phyloP scores from a whole-genome alignment of 2,888 invertebrate species.

The Andrena minutula region DNA sequence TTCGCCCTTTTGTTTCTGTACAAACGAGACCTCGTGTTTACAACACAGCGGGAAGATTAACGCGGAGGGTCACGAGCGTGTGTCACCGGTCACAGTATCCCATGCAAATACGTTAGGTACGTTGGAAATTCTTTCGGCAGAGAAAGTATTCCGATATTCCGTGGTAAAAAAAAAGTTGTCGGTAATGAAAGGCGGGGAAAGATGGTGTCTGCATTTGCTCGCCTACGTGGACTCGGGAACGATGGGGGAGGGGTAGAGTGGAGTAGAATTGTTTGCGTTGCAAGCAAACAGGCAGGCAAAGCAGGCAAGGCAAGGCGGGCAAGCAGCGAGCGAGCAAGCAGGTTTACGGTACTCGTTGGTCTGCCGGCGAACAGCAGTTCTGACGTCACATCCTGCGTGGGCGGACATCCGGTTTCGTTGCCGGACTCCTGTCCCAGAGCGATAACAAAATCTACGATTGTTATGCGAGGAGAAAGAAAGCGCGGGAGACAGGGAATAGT shows the following conservation, averaged over 20 bases:
- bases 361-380: constrained; percentile 69
- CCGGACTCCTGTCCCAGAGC: constrained; percentile 80
- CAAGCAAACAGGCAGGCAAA: constrained; percentile 38
- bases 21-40: constrained; percentile 51
- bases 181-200: background rate
- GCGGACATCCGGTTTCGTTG: constrained; percentile 83
- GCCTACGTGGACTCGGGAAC: background rate
- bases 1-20: constrained; percentile 30
- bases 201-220: background rate
- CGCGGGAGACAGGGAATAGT: constrained; percentile 16
- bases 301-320: constrained; percentile 13
- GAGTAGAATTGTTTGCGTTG: constrained; percentile 70
- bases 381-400: constrained; percentile 84
- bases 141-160: background rate
- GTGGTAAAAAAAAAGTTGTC: background rate
- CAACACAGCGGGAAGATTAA: constrained; percentile 19
- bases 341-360: constrained; percentile 70
- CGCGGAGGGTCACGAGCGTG: background rate
- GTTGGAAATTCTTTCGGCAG: background rate
- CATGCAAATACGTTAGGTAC: background rate
- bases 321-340: constrained; percentile 56
- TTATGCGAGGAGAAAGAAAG: constrained; percentile 59
- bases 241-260: constrained; percentile 5
- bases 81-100: background rate
- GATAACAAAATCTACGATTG: constrained; percentile 81